These are phyloP conservation scores for Muschampia plurimacula DNA, from an alignment of 2,888 invertebrate species.

Conservation along the genomic window DNA sequence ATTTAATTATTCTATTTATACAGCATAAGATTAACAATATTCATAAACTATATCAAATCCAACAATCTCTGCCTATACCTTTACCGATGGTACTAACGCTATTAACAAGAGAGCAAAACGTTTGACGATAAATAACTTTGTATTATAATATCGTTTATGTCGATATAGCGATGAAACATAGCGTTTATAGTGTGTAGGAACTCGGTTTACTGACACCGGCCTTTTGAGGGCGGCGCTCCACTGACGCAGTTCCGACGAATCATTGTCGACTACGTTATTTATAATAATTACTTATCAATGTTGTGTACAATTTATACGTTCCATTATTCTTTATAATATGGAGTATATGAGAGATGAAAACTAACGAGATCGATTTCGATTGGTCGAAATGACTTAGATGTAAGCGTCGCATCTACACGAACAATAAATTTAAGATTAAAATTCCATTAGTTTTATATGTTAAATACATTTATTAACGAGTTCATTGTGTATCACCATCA, in stretches of 20 bases:
- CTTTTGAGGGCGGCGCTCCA: neutral
- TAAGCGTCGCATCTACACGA: slow-evolving; percentile 47
- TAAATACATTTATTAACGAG: slow-evolving; percentile 66
- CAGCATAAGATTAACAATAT: slow-evolving; percentile 86
- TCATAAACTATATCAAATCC: slow-evolving; percentile 86
- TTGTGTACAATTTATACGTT: slow-evolving; percentile 9
- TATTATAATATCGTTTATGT: slow-evolving; percentile 53
- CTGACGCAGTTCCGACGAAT: slow-evolving; percentile 8
- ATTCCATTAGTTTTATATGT: slow-evolving; percentile 63
- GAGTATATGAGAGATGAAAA: slow-evolving; percentile 12
- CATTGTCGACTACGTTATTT: neutral
- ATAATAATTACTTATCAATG: slow-evolving; percentile 6
- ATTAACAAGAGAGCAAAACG: slow-evolving; percentile 83
- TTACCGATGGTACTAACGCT: slow-evolving; percentile 81
- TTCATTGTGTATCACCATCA: slow-evolving; percentile 69
- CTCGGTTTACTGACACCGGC: slow-evolving; percentile 53
- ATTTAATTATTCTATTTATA: slow-evolving; percentile 86
- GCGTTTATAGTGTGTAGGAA: slow-evolving; percentile 68
- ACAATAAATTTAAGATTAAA: slow-evolving; percentile 60
- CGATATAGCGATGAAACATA: slow-evolving; percentile 62
- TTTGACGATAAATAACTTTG: slow-evolving; percentile 66
- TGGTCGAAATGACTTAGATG: slow-evolving; percentile 45
- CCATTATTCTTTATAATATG: slow-evolving; percentile 7
- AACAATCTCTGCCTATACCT: slow-evolving; percentile 84
- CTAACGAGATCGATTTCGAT: slow-evolving; percentile 23